phyloP scores from a whole-genome alignment of 2,113 vertebrate species.

The Cyphomyrus plagiostoma region DNA sequence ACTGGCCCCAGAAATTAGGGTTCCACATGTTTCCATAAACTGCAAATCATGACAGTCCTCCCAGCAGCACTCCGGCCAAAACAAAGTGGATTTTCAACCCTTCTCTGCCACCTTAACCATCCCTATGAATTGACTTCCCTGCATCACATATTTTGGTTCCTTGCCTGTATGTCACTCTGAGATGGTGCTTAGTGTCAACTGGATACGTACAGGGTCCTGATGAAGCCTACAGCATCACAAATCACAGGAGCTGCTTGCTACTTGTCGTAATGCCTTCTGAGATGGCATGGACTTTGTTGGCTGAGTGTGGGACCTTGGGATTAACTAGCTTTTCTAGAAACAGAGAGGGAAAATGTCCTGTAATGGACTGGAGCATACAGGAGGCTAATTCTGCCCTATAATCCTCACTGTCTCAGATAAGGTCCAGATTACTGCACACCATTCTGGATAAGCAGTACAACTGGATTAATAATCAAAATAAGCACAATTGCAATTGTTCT shows the following conservation, averaged over 20 bases:
- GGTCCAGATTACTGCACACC: neutral
- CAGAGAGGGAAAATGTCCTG: neutral
- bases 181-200: neutral
- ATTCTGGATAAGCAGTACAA: neutral
- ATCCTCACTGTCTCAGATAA: neutral
- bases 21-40: neutral
- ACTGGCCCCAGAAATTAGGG: neutral
- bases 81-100: neutral
- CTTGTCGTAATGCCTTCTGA: neutral
- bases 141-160: neutral
- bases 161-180: neutral
- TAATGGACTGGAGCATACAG: neutral
- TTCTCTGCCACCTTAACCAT: neutral
- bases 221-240: neutral
- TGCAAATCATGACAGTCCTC: neutral
- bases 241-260: neutral
- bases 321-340: neutral
- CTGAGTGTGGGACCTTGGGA: neutral
- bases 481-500: neutral
- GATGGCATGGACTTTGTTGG: neutral
- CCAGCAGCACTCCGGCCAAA: neutral
- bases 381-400: neutral
- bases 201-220: neutral
- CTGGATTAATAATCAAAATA: neutral
- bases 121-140: neutral